These are phyloP conservation scores for Aurelia sp. DNA, from an alignment of 30 jellyfish, hydroid and myxozoan genomes.

Conservation along the genomic window DNA sequence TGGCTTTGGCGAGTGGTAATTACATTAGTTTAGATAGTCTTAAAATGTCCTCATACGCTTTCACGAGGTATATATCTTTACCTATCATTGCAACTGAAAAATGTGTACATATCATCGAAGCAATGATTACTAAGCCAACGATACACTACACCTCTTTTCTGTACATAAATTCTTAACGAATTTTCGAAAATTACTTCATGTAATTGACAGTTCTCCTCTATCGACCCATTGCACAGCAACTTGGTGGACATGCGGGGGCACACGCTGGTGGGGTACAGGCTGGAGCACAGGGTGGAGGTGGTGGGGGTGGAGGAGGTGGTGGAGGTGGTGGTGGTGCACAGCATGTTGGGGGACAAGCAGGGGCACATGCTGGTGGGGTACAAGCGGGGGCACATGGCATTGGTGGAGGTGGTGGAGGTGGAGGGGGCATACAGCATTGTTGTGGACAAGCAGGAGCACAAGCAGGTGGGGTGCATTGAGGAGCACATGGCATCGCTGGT, in stretches of 20 bases:
- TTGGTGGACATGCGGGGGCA: conserved; percentile 88
- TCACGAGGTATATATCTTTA: too few relatives aligned
- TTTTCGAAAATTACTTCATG: not conserved
- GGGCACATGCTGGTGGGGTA: conserved; percentile 83
- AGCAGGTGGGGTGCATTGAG: conserved; percentile 71
- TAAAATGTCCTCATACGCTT: too few relatives aligned
- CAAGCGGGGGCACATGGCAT: conserved; percentile 71
- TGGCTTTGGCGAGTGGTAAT: too few relatives aligned
- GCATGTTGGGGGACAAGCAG: conserved; percentile 76
- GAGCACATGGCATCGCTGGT: conserved; percentile 71
- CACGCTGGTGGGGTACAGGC: conserved; percentile 83
- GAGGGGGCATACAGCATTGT: conserved; percentile 65
- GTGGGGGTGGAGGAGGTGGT: conserved; percentile 83
- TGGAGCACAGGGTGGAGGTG: conserved; percentile 78
- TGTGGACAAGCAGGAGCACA: conserved; percentile 71
- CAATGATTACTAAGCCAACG: not conserved
- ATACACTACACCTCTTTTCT: not conserved
- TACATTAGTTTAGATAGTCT: too few relatives aligned
- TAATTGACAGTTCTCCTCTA: not conserved
- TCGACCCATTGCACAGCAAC: conserved; percentile 78
- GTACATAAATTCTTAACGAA: conserved; percentile 24
- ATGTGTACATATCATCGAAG: too few relatives aligned
- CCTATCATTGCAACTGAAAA: too few relatives aligned
- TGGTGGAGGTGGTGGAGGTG: conserved; percentile 88
- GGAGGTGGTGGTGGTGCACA: conserved; percentile 79